These are phyloP conservation scores for Dastarcus helophoroides DNA, from an alignment of 2,888 invertebrate species.

Conservation along the genomic window DNA sequence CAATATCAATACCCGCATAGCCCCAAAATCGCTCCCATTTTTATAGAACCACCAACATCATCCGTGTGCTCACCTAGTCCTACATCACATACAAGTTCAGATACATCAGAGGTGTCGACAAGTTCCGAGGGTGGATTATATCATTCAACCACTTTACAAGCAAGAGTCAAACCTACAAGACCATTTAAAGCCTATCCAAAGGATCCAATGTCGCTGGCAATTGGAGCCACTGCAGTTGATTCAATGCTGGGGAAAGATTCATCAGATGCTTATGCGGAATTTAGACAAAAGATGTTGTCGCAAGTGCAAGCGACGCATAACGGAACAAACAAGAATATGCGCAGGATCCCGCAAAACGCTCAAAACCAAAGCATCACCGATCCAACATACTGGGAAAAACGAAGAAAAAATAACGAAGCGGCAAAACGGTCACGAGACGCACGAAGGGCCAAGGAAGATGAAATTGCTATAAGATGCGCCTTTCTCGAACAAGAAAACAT, in stretches of 20 bases:
- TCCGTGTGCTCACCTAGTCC: slow-evolving; percentile 19
- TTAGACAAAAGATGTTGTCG: slow-evolving; percentile 55
- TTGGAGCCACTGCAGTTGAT: slow-evolving; percentile 29
- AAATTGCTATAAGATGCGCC: slow-evolving; percentile 78
- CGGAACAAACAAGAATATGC: slow-evolving; percentile 59
- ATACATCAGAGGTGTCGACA: slow-evolving; percentile 20
- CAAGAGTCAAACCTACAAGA: slow-evolving; percentile 36
- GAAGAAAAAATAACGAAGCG: slow-evolving; percentile 87
- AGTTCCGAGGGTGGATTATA: slow-evolving; percentile 10
- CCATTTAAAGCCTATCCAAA: slow-evolving; percentile 65
- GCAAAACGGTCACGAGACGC: slow-evolving; percentile 90
- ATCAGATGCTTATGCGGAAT: slow-evolving; percentile 58
- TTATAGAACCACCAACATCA: slow-evolving; percentile 17
- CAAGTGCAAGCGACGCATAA: slow-evolving; percentile 48
- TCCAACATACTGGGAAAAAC: slow-evolving; percentile 75
- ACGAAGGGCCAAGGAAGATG: slow-evolving; percentile 81
- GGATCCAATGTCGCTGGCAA: slow-evolving; percentile 49
- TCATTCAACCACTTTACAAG: not conserved
- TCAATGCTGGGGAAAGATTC: slow-evolving; percentile 40
- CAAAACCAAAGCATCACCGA: slow-evolving; percentile 38
- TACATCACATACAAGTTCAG: slow-evolving; percentile 18
- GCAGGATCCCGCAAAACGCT: slow-evolving; percentile 33
- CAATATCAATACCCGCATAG: slow-evolving; percentile 12
- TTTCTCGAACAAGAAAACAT: slow-evolving; percentile 50
- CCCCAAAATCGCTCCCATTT: slow-evolving; percentile 11